Evolutionary conservation across 2,888 invertebrate genomes (phyloP), one percentile per base, ranked within the genome.

Genomic region (Dicyrtoma fusca): DNA sequence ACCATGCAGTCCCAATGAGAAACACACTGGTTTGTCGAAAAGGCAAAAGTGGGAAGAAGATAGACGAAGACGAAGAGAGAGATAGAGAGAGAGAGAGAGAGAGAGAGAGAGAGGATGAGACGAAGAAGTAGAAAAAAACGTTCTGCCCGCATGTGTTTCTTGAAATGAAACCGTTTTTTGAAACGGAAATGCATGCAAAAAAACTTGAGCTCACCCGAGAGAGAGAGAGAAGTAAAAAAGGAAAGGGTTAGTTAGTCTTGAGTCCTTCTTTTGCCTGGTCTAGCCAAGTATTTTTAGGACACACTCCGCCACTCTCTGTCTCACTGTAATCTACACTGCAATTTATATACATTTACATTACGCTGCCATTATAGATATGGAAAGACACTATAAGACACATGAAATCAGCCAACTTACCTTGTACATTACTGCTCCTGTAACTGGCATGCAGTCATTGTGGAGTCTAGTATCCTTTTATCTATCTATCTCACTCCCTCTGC

Each of bases 71-170:
- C 13, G 17, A 14, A 68, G 42, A 68, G 44, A 42, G 21, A 47
- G 25, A 61, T 61, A 69, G 62, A 23, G 61, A 19, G 51, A 59
- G 69, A n/a, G n/a, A n/a, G n/a, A n/a, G n/a, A n/a, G n/a, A n/a
- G n/a, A n/a, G 61, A 34, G n/a, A 42, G 21, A 47, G 25, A 61
- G 69, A 69, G 62, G 42, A 69, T 26, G 51, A 59, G 69, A n/a
- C n/a, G n/a, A n/a, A n/a, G n/a, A n/a, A n/a, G n/a, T n/a, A n/a
- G 61, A 34, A 69, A 57, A 51, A 66, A 62, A 53, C 26, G 62
- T 63, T 55, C 59, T 74, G 71, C 74, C 74, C 74, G 74, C 74
- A 74, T 74, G 71, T 74, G 74, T 74, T 71, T 74, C 71, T 74
- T 74, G 61, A 74, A 74, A 74, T 71, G 74, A 71, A 71, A 53